Percentiles rank a stretch among this genome's conserved stretches.
Conservation (phyloP, 1,140 invertebrate genomes). For the Globodera rostochiensis region DNA sequence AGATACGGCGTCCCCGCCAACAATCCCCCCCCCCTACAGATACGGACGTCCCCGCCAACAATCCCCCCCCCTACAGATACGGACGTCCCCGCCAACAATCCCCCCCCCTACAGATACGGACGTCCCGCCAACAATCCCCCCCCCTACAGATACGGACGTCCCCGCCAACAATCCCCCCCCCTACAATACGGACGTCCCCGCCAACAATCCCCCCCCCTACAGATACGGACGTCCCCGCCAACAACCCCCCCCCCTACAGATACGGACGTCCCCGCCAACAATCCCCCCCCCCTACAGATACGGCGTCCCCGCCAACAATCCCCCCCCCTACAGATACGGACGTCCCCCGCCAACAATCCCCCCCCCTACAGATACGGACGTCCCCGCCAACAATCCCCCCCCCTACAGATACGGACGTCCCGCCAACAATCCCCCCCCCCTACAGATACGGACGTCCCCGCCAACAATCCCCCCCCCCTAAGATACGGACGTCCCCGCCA, state of each 20-base stretch:
- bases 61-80: conserved; percentile 4
- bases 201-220: neutral
- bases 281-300: conserved; percentile 3
- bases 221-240: conserved; percentile 7
- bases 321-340: conserved; percentile 3
- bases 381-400: conserved; percentile 4
- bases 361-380: conserved; percentile 1
- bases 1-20: conserved; percentile 7
- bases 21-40: conserved; percentile 3
- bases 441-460: conserved; percentile 7
- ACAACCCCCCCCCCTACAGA: neutral
- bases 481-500: conserved; percentile 7
- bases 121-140: conserved; percentile 3
- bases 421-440: neutral
- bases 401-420: conserved; percentile 1
- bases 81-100: conserved; percentile 2
- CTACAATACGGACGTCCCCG: conserved; percentile 6
- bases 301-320: conserved; percentile 3
- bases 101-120: conserved; percentile 3
- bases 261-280: conserved; percentile 3
- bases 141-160: conserved; percentile 1
- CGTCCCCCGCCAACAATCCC: conserved; percentile 2
- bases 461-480: neutral
- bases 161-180: neutral
- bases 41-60: conserved; percentile 3